Evolutionary conservation across 2,888 invertebrate genomes (phyloP).

Genomic region (Glaucopsyche alexis): DNA sequence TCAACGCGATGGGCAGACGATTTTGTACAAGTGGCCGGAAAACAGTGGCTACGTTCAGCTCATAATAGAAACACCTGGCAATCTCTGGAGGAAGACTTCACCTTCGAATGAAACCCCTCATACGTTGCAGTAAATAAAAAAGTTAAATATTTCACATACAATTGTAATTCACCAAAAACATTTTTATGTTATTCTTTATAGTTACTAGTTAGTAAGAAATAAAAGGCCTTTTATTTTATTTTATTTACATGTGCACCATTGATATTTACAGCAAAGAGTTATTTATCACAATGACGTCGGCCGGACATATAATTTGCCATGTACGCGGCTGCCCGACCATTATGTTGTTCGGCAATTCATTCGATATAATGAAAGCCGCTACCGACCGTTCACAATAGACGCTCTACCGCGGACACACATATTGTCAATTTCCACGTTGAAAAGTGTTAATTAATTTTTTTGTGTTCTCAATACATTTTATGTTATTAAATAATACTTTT

Average conservation of each 20-base stretch:
- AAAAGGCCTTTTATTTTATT: no score
- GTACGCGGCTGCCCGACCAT: conserved; percentile 57
- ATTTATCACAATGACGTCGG: conserved; percentile 72
- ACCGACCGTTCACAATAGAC: conserved; percentile 51
- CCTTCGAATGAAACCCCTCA: no score
- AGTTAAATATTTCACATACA: no score
- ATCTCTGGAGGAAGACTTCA: no score
- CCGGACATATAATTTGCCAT: conserved; percentile 71
- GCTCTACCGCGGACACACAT: conserved; percentile 37
- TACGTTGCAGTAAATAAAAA: no score
- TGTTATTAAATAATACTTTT: neutral
- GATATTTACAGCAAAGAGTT: conserved; percentile 48
- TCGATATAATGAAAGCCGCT: conserved; percentile 68
- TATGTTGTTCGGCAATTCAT: conserved; percentile 71
- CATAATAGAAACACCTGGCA: no score
- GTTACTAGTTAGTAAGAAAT: no score
- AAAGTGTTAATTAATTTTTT: conserved; percentile 31
- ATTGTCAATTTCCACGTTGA: conserved; percentile 34
- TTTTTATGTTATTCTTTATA: no score
- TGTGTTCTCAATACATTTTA: conserved; percentile 15
- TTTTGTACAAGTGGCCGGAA: no score
- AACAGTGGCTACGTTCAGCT: no score
- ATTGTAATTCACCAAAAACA: no score
- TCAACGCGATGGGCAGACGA: no score
- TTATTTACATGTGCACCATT: neutral